These are phyloP conservation scores for Lithosia quadra DNA, from an alignment of 2,888 invertebrate genomes.

Conservation along the genomic window DNA sequence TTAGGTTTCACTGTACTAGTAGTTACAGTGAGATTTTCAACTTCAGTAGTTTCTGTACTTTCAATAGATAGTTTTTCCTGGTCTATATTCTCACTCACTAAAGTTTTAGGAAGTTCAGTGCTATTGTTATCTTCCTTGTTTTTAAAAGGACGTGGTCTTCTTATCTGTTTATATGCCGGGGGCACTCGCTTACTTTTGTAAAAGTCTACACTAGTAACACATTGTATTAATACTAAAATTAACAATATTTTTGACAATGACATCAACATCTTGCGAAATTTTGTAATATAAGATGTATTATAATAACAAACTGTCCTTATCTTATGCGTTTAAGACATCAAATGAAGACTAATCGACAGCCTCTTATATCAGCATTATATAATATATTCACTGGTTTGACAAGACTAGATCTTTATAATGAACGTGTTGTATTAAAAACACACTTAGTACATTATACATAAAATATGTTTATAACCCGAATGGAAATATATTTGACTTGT, in stretches of 20 bases:
- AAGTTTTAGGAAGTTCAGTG: neutral
- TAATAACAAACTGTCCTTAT: conserved; percentile 54
- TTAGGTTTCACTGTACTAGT: neutral
- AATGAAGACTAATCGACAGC: conserved; percentile 71
- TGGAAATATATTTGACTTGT: conserved; percentile 6
- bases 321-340: conserved; percentile 65
- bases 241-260: conserved; percentile 23
- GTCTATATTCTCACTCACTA: neutral
- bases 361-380: conserved; percentile 57
- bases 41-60: neutral
- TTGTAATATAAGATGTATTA: conserved; percentile 21
- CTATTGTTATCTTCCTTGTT: neutral
- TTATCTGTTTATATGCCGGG: conserved; percentile 24
- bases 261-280: conserved; percentile 44
- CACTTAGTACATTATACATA: neutral
- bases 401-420: conserved; percentile 52
- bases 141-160: neutral
- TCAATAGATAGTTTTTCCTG: neutral
- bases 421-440: conserved; percentile 21
- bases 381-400: conserved; percentile 73
- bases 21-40: neutral
- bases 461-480: conserved; percentile 12
- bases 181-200: conserved; percentile 33
- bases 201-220: conserved; percentile 48
- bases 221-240: conserved; percentile 35